These are phyloP conservation scores for Ciconia boyciana DNA, from an alignment of 2,113 vertebrate species.

Conservation along the genomic window DNA sequence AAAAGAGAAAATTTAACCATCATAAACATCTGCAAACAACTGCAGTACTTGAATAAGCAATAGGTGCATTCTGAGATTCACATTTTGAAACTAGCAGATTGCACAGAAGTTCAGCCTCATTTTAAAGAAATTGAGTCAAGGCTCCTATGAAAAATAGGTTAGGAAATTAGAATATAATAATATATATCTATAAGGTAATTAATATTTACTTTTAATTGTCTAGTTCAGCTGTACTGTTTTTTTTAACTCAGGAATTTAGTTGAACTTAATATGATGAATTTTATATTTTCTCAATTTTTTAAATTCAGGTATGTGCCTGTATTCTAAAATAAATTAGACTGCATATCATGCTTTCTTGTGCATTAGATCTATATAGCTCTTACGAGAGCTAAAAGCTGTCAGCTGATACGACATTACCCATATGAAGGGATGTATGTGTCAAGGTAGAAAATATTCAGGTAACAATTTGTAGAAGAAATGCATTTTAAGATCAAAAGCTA, in stretches of 20 bases:
- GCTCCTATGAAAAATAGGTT: background rate
- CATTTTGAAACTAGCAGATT: background rate
- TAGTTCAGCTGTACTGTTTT: background rate
- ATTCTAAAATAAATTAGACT: background rate
- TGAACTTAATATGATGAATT: background rate
- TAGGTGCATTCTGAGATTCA: background rate
- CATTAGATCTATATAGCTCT: background rate
- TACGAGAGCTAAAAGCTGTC: background rate
- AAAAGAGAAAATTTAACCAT: background rate
- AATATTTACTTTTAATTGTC: background rate
- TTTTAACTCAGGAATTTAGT: background rate
- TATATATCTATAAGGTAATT: background rate
- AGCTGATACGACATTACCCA: background rate
- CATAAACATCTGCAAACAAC: background rate
- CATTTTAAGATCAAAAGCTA: background rate
- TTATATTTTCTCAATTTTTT: background rate
- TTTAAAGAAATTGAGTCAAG: background rate
- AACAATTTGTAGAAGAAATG: background rate
- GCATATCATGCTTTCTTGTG: background rate
- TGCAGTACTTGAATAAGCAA: background rate
- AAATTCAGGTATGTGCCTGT: background rate
- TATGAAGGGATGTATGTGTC: background rate
- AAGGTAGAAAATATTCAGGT: background rate
- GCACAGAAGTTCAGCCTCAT: background rate
- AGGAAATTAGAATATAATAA: background rate